Evolutionary conservation across 1,140 invertebrate species (phyloP), one percentile per base, ranked within the genome.

Genomic region (Trachymyrmex septentrionalis): DNA sequence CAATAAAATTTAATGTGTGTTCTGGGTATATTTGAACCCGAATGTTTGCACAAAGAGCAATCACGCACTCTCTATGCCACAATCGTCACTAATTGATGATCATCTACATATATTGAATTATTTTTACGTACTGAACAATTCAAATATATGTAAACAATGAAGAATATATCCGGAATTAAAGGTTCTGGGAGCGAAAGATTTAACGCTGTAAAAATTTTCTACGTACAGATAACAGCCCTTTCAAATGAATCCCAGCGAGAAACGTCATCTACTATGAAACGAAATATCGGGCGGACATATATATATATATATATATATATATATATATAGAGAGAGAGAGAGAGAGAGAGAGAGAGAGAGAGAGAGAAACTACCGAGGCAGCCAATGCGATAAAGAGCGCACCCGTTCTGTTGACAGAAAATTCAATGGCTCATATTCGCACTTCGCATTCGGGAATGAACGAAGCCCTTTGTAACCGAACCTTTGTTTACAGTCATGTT

Each of bases 361-460:
- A n/a, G n/a, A n/a, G n/a, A n/a, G n/a, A n/a, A n/a, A 27, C 67
- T 61, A 48, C 3, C 19, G 5, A n/a, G 24, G 19, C 80, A 50
- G 24, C 27, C 69, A 30, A 75, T 72, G 80, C 55, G 80, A 84
- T 84, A 84, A 84, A 84, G 69, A 84, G 80, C 80, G 69, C 69
- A 75, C 69, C 80, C 38, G 66, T 73, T 63, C 69, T 73, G 80
- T 84, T 84, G 80, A 84, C 80, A 75, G 80, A 84, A 84, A 84
- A 84, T 84, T 84, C 80, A 84, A 84, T 84, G 80, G 69, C 30
- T 84, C 80, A 84, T 84, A 84, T 84, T 84, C 80, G n/a, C 80
- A 75, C 80, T 57, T 84, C 38, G 38, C 80, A 84, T 50, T 84
- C 80, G 80, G 55, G 55, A 84, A 61, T 50, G 69, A 84, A 75